Conservation (phyloP, 2,888 invertebrate genomes). For the Cephus nigrinus region DNA sequence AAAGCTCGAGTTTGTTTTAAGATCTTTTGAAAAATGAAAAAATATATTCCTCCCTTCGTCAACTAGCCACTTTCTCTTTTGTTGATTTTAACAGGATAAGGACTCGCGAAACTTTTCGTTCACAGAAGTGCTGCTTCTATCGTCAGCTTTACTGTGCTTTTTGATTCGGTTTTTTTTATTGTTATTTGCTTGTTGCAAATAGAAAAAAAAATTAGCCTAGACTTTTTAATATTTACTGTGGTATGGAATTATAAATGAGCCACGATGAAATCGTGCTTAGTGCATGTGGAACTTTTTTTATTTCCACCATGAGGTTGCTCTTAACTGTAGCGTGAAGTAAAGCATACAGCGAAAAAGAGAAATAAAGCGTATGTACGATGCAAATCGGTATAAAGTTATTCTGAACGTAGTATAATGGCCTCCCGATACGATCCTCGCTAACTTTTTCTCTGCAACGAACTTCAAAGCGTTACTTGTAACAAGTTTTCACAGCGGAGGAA, state of each 20-base stretch:
- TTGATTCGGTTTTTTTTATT: background rate
- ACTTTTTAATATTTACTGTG: constrained; percentile 25
- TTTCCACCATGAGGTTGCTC: background rate
- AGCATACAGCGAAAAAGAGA: background rate
- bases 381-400: background rate
- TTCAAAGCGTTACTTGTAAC: background rate
- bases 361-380: background rate
- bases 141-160: background rate
- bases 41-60: background rate
- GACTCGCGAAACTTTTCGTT: background rate
- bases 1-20: background rate
- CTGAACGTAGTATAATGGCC: background rate
- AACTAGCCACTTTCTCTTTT: background rate
- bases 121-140: background rate
- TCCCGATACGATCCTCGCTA: background rate
- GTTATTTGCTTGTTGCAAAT: background rate
- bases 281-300: background rate
- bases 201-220: background rate
- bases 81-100: background rate
- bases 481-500: background rate
- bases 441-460: background rate
- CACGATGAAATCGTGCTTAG: background rate
- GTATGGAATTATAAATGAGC: constrained; percentile 13
- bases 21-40: background rate
- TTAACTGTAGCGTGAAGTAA: background rate